Conservation (phyloP, 2,797 vertebrate species). For the Acridotheres tristis region DNA sequence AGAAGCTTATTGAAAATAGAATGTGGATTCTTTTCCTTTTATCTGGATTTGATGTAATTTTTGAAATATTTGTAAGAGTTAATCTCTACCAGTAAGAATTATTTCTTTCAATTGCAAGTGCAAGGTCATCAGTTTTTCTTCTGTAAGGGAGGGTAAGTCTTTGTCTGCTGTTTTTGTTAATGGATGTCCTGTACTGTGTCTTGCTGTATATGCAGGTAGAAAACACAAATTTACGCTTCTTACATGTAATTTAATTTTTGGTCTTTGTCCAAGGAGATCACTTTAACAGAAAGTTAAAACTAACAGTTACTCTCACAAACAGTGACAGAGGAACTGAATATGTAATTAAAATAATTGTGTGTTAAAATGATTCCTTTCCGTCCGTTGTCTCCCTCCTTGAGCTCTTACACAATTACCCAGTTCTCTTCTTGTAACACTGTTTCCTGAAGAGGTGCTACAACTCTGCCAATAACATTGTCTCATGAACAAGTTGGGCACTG, state of each 20-base stretch:
- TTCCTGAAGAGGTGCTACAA: not conserved
- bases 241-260: not conserved
- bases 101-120: not conserved
- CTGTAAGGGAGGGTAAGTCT: not conserved
- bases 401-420: not conserved
- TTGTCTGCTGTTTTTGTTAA: not conserved
- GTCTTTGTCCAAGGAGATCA: not conserved
- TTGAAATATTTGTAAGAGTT: not conserved
- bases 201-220: not conserved
- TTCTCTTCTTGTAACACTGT: not conserved
- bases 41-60: not conserved
- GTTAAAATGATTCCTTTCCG: not conserved
- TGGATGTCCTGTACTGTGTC: not conserved
- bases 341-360: not conserved
- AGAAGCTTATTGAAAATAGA: conserved; percentile 1
- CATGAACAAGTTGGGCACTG: not conserved
- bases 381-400: not conserved
- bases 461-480: not conserved
- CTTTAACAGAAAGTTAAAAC: not conserved
- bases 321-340: not conserved
- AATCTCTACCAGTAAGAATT: not conserved
- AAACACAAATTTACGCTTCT: not conserved
- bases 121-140: not conserved
- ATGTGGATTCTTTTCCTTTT: not conserved
- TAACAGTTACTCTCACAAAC: not conserved